Base-by-base conservation (phyloP, 23 tunicate species). In the Styela plicata region DNA sequence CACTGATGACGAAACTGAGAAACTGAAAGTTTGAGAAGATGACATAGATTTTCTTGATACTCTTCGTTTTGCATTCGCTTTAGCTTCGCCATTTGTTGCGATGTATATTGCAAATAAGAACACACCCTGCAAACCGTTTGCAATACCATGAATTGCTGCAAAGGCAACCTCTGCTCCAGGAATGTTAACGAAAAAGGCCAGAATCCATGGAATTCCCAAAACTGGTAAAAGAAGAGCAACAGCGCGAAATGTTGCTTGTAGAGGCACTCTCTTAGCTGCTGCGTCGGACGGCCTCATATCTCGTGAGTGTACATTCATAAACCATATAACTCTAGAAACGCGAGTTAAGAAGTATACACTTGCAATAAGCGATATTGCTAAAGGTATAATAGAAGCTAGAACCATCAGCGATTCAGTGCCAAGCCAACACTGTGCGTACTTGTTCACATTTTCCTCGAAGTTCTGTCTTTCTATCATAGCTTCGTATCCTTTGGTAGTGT, bases 101-200 rank as follows among this genome's bases (percentile, higher is more conserved):
- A 81, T 75, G 64, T 88, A 88, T 65, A 88, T 83, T 32, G 74
- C 37, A 63, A 88, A 88, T 20, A 88, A 67, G 29, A 84, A 79
- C n/a, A 83, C 79, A 7, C 93, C 93, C 78, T 88, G 93, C 66
- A 88, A 74, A 13, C 93, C 93, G 80, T 83, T 88, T 2, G 82
- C 69, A 0, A 88, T 34, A 2, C 93, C 87, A 29, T 83, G 82
- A 2, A 88, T 78, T 27, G 74, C 73, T 2, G 82, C 57, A 73
- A 88, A 88, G 21, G 74, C 24, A 10, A 83, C 79, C 69, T 88
- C 93, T 18, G 87, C 80, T 33, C 75, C 57, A 19, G 86, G 84
- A 31, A 88, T 83, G 74, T 88, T 88, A 44, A 88, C 93, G 3
- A 88, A 61, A 57, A 88, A 88, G 3, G 83, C 93, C 0, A 88